phyloP scores from a whole-genome alignment of 2,888 invertebrate species.

The Athetis lepigone region DNA sequence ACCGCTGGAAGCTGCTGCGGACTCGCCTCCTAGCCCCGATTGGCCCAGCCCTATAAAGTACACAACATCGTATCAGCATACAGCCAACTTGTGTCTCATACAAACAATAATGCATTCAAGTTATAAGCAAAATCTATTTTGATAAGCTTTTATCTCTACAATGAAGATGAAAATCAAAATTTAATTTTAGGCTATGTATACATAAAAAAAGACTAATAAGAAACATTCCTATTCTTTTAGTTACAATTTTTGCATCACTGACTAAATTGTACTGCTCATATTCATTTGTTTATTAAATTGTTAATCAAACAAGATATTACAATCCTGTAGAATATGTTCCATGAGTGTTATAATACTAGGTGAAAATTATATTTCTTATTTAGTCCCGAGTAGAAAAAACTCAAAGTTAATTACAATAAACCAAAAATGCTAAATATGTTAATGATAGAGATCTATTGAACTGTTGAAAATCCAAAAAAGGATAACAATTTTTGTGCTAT shows the following conservation, averaged over 20 bases:
- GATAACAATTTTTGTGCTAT: slow-evolving; percentile 4
- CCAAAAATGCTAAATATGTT: slow-evolving; percentile 21
- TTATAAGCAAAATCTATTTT: slow-evolving; percentile 32
- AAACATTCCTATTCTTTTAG: slow-evolving; percentile 34
- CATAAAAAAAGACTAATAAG: slow-evolving; percentile 37
- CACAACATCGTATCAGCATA: slow-evolving; percentile 61
- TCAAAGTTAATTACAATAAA: slow-evolving; percentile 12
- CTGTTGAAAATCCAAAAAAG: slow-evolving; percentile 4
- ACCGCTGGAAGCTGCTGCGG: slow-evolving; percentile 90
- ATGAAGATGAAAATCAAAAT: slow-evolving; percentile 14
- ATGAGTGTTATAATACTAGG: slow-evolving; percentile 57
- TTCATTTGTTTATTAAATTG: slow-evolving; percentile 8
- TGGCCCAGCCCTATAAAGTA: slow-evolving; percentile 91
- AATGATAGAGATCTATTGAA: slow-evolving; percentile 19
- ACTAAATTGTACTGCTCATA: slow-evolving; percentile 29
- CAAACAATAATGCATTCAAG: slow-evolving; percentile 35
- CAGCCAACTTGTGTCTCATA: slow-evolving; percentile 51
- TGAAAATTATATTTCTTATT: slow-evolving; percentile 48
- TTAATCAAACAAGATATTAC: slow-evolving; percentile 23
- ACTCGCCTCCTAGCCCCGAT: slow-evolving; percentile 92
- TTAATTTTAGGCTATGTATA: slow-evolving; percentile 2
- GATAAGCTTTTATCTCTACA: slow-evolving; percentile 21
- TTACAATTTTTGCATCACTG: slow-evolving; percentile 49
- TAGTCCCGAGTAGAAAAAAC: slow-evolving; percentile 7
- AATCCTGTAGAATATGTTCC: slow-evolving; percentile 46